phyloP scores from a whole-genome alignment of 2,113 vertebrate species.

The Pygoscelis adeliae region DNA sequence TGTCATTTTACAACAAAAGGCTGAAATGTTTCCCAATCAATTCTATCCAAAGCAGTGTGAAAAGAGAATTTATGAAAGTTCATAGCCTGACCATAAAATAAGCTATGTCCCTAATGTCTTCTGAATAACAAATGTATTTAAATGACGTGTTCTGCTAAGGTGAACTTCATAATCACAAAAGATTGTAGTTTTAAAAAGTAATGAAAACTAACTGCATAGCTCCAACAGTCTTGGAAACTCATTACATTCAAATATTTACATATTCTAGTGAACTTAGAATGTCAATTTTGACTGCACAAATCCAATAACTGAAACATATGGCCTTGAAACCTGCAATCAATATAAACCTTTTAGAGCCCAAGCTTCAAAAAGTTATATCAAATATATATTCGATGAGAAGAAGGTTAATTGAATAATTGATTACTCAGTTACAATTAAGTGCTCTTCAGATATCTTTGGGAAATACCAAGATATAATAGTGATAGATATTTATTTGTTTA shows the following conservation, averaged over 20 bases:
- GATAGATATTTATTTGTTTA: slow-evolving; percentile 75
- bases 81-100: neutral
- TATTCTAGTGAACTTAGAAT: slow-evolving; percentile 50
- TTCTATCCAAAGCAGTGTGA: neutral
- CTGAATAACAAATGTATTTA: neutral
- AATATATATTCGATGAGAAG: slow-evolving; percentile 79
- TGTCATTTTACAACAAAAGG: neutral
- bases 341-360: slow-evolving; percentile 76
- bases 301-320: slow-evolving; percentile 73
- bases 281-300: slow-evolving; percentile 68
- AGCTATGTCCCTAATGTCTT: neutral
- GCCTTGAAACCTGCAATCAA: slow-evolving; percentile 74
- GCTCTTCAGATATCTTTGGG: slow-evolving; percentile 74
- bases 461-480: slow-evolving; percentile 64
- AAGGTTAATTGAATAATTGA: slow-evolving; percentile 81
- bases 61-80: neutral
- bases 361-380: slow-evolving; percentile 77
- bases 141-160: neutral
- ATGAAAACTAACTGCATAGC: slow-evolving; percentile 25
- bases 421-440: slow-evolving; percentile 78
- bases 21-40: neutral
- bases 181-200: slow-evolving; percentile 1
- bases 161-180: slow-evolving; percentile 6
- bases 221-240: slow-evolving; percentile 11
- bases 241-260: slow-evolving; percentile 68